phyloP scores from a whole-genome alignment of 2,797 vertebrate genomes.

The Hoplostethus atlanticus region DNA sequence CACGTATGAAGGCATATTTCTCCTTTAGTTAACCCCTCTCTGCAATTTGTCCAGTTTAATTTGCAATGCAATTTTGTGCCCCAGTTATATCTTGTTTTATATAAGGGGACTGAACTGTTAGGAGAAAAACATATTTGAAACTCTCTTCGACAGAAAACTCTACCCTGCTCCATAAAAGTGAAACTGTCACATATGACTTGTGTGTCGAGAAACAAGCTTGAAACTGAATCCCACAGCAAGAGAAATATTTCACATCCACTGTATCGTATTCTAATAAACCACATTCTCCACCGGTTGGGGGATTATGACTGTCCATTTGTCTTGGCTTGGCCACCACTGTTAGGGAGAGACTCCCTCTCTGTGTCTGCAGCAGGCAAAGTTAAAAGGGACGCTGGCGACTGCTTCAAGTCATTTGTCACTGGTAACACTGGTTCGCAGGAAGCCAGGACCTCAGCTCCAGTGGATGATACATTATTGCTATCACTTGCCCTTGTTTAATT shows the following conservation, averaged over 20 bases:
- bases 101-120: conserved; percentile 24
- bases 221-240: conserved; percentile 57
- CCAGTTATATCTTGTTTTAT: conserved; percentile 49
- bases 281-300: conserved; percentile 66
- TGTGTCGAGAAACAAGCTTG: conserved; percentile 62
- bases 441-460: conserved; percentile 67
- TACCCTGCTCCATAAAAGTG: conserved; percentile 48
- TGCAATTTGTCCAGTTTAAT: conserved; percentile 64
- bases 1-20: conserved; percentile 51
- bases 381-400: conserved; percentile 71
- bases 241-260: conserved; percentile 69
- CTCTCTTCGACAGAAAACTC: conserved; percentile 59
- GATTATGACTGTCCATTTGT: conserved; percentile 79
- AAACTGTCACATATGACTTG: conserved; percentile 66
- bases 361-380: conserved; percentile 64
- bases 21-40: conserved; percentile 34
- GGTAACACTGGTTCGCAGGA: conserved; percentile 69
- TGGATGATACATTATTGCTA: conserved; percentile 74
- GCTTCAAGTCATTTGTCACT: conserved; percentile 78
- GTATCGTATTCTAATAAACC: conserved; percentile 74
- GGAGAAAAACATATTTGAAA: conserved; percentile 53
- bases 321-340: conserved; percentile 74
- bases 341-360: conserved; percentile 56
- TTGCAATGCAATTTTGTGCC: conserved; percentile 37
- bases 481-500: conserved; percentile 80